phyloP scores from a whole-genome alignment of 2,888 invertebrate genomes.

The Drosophila setosimentum region DNA sequence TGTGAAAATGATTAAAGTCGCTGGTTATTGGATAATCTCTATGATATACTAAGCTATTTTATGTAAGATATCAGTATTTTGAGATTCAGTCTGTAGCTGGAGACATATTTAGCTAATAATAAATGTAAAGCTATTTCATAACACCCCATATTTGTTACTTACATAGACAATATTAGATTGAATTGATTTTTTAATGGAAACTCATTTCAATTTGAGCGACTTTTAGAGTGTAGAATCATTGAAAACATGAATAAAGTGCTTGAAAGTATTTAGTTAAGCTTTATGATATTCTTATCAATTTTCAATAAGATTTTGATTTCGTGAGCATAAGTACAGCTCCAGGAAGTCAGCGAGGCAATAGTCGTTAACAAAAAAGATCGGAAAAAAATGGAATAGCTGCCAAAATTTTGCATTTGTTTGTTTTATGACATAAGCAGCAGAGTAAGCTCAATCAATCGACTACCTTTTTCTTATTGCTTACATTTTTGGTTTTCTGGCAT shows the following conservation, averaged over 20 bases:
- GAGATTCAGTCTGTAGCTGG: not conserved
- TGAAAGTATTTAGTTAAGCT: not conserved
- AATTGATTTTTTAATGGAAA: not conserved
- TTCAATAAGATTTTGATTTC: not conserved
- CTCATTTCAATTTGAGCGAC: not conserved
- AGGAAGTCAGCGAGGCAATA: not conserved
- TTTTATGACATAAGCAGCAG: not conserved
- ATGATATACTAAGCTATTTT: no score
- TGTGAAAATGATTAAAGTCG: not conserved
- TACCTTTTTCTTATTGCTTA: not conserved
- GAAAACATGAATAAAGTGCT: no score
- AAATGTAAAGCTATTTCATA: not conserved
- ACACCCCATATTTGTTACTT: not conserved
- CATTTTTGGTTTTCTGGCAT: not conserved
- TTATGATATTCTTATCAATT: not conserved
- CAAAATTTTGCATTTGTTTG: not conserved
- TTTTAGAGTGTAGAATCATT: not conserved
- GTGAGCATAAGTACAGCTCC: not conserved
- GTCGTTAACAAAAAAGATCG: not conserved
- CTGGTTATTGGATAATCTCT: not conserved
- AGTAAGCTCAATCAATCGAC: conserved; percentile 42
- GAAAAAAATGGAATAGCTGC: not conserved
- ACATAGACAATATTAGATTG: not conserved
- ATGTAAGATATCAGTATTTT: not conserved
- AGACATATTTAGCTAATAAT: not conserved